Conservation (phyloP, 2,888 invertebrate genomes). For the Drosophila helvetica region DNA sequence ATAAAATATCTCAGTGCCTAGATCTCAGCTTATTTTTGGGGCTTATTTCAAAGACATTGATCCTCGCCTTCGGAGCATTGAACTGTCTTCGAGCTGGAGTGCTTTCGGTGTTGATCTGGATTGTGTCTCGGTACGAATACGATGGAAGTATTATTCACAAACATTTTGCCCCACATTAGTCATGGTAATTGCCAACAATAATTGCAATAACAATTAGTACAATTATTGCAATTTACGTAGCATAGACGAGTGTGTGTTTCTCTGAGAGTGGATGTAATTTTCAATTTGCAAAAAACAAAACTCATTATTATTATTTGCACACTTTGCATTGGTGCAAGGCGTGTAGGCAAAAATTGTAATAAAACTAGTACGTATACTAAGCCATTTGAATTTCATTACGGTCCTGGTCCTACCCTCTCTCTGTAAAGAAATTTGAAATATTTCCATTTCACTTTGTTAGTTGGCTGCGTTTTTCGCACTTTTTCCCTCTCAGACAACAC, state of each 20-base stretch:
- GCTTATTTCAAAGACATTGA: neutral
- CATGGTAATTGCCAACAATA: slow-evolving; percentile 75
- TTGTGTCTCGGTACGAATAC: no score
- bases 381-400: slow-evolving; percentile 46
- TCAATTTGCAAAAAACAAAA: slow-evolving; percentile 65
- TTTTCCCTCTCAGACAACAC: slow-evolving; percentile 23
- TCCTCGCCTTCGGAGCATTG: neutral
- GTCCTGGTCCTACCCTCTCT: neutral
- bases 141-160: slow-evolving; percentile 49
- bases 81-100: slow-evolving; percentile 12
- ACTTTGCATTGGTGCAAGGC: slow-evolving; percentile 22
- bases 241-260: neutral
- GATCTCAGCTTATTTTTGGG: neutral
- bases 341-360: slow-evolving; percentile 8
- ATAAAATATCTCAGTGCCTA: neutral
- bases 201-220: slow-evolving; percentile 78
- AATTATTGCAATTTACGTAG: slow-evolving; percentile 72
- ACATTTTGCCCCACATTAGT: slow-evolving; percentile 71
- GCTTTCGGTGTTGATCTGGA: neutral
- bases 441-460: slow-evolving; percentile 50
- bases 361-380: slow-evolving; percentile 10
- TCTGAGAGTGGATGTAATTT: slow-evolving; percentile 52
- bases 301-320: slow-evolving; percentile 44
- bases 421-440: slow-evolving; percentile 22
- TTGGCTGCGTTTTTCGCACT: slow-evolving; percentile 41